phyloP scores from a whole-genome alignment of 2,797 vertebrate genomes.

The Coranthus polyacanthus region DNA sequence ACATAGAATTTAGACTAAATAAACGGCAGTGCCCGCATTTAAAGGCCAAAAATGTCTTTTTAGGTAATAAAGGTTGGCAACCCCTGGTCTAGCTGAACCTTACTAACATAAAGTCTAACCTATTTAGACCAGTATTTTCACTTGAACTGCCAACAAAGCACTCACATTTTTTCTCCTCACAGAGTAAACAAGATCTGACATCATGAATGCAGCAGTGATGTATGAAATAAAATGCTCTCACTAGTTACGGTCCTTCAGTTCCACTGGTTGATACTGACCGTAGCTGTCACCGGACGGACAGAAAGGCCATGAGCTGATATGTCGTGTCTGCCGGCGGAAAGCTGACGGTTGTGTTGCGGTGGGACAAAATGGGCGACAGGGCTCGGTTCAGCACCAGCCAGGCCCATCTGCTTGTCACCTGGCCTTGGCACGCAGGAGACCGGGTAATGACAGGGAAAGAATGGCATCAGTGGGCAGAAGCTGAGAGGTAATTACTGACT shows the following conservation, averaged over 20 bases:
- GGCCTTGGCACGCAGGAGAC: conserved; percentile 82
- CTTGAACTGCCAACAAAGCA: not conserved
- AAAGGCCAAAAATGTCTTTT: no score
- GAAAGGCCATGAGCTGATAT: conserved; percentile 34
- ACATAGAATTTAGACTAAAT: no score
- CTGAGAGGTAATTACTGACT: conserved; percentile 87
- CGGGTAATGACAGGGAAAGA: conserved; percentile 89
- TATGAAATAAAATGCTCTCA: conserved; percentile 10
- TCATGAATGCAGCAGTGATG: conserved; percentile 3
- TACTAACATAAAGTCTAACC: not conserved
- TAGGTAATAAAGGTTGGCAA: no score
- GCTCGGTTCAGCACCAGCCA: conserved; percentile 80
- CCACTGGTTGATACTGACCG: conserved; percentile 11
- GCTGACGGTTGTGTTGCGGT: conserved; percentile 38
- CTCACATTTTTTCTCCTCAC: not conserved
- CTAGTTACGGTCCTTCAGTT: not conserved
- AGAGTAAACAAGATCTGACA: conserved; percentile 26
- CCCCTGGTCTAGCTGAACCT: not conserved
- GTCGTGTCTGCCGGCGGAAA: conserved; percentile 41
- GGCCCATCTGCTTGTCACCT: conserved; percentile 89
- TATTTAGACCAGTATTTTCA: not conserved
- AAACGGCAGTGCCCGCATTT: no score
- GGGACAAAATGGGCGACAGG: conserved; percentile 55
- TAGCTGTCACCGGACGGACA: conserved; percentile 32
- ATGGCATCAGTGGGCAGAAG: conserved; percentile 83